Percentiles rank a stretch among this genome's conserved stretches.
phyloP scores from a whole-genome alignment of 2,113 vertebrate genomes.

The Nanger granti region DNA sequence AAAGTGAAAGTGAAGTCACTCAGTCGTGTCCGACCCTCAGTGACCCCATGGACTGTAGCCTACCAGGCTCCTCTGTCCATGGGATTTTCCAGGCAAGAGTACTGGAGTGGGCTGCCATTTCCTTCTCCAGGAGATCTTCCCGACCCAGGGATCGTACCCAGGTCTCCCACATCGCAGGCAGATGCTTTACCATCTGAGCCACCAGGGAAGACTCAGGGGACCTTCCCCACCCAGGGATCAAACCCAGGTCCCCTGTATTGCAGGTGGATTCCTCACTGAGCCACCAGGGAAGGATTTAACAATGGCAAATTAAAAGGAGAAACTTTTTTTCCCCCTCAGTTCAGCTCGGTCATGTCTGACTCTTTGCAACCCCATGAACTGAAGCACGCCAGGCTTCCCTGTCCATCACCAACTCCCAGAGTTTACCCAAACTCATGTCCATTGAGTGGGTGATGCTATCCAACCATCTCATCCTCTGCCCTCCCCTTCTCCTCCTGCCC shows the following conservation, averaged over 20 bases:
- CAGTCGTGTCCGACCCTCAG: too few species aligned
- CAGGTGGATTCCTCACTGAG: not conserved
- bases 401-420: not conserved
- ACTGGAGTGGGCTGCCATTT: too few species aligned
- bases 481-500: not conserved
- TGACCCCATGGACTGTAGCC: too few species aligned
- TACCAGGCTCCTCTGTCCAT: too few species aligned
- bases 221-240: not conserved
- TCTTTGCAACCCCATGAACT: rapidly evolving
- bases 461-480: not conserved
- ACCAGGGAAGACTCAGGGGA: not conserved
- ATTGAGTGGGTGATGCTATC: not conserved
- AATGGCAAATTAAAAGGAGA: not conserved
- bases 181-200: not conserved
- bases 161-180: not conserved
- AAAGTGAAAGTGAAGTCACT: not conserved
- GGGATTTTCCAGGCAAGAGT: too few species aligned
- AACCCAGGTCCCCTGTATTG: not conserved
- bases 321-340: not conserved
- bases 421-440: not conserved
- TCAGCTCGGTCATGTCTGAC: rapidly evolving
- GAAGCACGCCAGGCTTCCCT: not conserved
- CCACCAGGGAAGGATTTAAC: not conserved
- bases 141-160: not conserved
- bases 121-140: not conserved